Base-by-base conservation (phyloP, 1,140 invertebrate species). In the Drosophila nasuta region DNA sequence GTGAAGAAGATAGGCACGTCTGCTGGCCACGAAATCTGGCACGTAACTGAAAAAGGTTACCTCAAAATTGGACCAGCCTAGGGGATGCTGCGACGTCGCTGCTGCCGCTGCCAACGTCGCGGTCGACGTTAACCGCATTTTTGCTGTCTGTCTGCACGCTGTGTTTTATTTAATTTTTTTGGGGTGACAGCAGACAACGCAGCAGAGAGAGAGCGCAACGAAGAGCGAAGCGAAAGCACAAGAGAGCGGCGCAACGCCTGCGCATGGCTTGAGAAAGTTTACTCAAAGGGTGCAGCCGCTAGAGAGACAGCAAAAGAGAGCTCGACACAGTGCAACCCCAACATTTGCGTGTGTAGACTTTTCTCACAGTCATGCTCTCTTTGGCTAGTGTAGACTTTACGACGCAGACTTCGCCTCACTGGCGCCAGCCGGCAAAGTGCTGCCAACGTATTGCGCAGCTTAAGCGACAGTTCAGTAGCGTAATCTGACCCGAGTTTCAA, bases 11-110 rank as follows among this genome's bases (percentile, higher is more conserved):
- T 33, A 2, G 41, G 60, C 77, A 89, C 85, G 85, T 81, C 86
- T 77, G 79, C 65, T 71, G 57, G 38, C 48, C 86, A 69, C 81
- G 63, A 67, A 65, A 79, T 90, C 81, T 79, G 78, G 76, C 81
- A 79, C 75, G 78, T 85, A 51, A 90, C 78, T 88, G 85, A 77
- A 85, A 78, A 81, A 70, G 65, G 68, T 74, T 74, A 41, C 45
- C 46, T 54, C 67, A 52, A 71, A 66, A 73, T 49, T 79, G 59
- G 66, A 66, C 79, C 64, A 79, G 52, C 52, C 54, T 65, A 80
- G 63, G 86, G 85, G 85, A 89, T 89, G 85, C 85, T 89, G 78
- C 51, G 78, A 63, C 62, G 45, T 13, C 13, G 17, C 46, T 8
- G 54, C 54, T 57, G 52, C 13, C 57, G 58, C 15, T 52, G 70